phyloP scores from a whole-genome alignment of 2,888 invertebrate genomes.

The Phaedon cochleariae region DNA sequence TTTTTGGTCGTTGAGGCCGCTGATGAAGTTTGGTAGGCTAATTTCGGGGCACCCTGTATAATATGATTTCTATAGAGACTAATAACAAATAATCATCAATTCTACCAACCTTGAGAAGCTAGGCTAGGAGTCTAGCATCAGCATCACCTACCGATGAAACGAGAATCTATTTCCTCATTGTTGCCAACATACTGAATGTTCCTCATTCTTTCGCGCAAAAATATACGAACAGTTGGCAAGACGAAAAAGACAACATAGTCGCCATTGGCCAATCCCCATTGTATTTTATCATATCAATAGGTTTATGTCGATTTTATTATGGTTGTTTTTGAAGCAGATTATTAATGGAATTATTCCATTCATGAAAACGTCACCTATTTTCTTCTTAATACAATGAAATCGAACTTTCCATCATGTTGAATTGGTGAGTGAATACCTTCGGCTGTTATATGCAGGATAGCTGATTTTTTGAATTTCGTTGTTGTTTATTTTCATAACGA shows the following conservation, averaged over 20 bases:
- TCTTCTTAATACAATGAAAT: conserved; percentile 21
- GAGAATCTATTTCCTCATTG: not conserved
- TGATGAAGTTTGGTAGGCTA: too few relatives aligned
- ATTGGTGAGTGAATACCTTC: conserved; percentile 29
- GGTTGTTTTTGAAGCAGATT: conserved; percentile 22
- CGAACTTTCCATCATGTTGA: conserved; percentile 28
- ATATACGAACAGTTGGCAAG: not conserved
- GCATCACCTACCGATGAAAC: not conserved
- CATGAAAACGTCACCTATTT: not conserved
- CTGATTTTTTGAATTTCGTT: conserved; percentile 41
- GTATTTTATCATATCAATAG: conserved; percentile 27
- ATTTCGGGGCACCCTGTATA: too few relatives aligned
- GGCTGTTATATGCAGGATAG: conserved; percentile 22
- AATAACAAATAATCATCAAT: too few relatives aligned
- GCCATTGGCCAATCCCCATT: conserved; percentile 18
- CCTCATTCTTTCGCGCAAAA: not conserved
- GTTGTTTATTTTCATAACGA: conserved; percentile 39
- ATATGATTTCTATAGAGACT: too few relatives aligned
- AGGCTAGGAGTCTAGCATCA: too few relatives aligned
- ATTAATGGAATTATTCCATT: conserved; percentile 21
- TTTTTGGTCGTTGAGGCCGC: too few relatives aligned
- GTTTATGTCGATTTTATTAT: conserved; percentile 31
- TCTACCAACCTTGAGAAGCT: too few relatives aligned
- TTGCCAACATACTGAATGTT: not conserved
- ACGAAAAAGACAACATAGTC: not conserved